Evolutionary conservation across 1,140 invertebrate genomes (phyloP).

Genomic region (Copidosoma floridanum): DNA sequence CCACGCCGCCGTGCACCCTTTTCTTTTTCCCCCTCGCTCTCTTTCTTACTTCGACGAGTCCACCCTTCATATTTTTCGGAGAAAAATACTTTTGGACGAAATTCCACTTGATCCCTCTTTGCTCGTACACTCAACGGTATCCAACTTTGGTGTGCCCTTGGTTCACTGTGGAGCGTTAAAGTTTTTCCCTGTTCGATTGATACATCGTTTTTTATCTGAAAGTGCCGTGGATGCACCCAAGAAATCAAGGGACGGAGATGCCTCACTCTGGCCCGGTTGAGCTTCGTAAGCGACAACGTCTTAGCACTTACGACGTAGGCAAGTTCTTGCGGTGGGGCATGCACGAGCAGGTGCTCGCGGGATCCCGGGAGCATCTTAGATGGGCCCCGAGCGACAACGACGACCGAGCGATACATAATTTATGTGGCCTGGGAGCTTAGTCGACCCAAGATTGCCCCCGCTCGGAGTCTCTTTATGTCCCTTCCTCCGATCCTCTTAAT

Average conservation of each 20-base stretch:
- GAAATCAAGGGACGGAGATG: too few relatives aligned
- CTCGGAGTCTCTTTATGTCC: background rate
- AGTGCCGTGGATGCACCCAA: too few relatives aligned
- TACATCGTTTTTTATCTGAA: too few relatives aligned
- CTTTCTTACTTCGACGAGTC: background rate
- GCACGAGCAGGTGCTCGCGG: conserved; percentile 55
- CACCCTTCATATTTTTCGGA: too few relatives aligned
- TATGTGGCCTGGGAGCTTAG: conserved; percentile 54
- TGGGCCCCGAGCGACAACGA: too few relatives aligned
- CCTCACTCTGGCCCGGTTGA: too few relatives aligned
- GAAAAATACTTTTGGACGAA: too few relatives aligned
- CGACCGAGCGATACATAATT: conserved; percentile 58
- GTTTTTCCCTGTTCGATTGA: too few relatives aligned
- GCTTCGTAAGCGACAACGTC: background rate
- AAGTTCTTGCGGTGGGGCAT: conserved; percentile 29
- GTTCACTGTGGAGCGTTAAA: background rate
- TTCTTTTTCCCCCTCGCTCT: background rate
- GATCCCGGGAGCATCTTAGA: conserved; percentile 56
- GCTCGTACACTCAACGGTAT: too few relatives aligned
- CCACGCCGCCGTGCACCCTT: background rate
- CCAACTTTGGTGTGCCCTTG: background rate
- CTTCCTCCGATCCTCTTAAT: background rate
- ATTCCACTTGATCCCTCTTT: too few relatives aligned
- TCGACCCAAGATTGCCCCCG: conserved; percentile 38
- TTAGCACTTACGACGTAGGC: too few relatives aligned